Evolutionary conservation across 1,140 invertebrate species (phyloP), one percentile per base, ranked within the genome.

Genomic region (Planococcus citri): DNA sequence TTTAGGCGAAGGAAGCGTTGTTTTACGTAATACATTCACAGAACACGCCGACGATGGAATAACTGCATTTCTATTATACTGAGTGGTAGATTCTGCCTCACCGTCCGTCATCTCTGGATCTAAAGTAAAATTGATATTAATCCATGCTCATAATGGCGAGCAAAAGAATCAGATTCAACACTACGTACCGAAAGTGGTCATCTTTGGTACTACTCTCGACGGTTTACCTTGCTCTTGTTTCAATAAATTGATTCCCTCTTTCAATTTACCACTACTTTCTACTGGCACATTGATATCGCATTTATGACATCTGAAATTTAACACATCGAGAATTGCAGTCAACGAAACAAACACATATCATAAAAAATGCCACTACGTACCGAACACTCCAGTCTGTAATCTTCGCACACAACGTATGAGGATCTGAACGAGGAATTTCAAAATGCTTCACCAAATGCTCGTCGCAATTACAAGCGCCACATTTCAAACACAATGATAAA

Each of bases 201-300:
- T 22, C 9, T 25, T 25, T 22, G 21, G 60, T 4, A 6, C 4
- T 24, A 24, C 22, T 64, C 20, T 3, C 3, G 20, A 25, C 3
- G 20, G 8, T 64, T 25, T 64, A 4, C 3, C 9, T 14, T 64
- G 60, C 17, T 64, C 20, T 64, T 64, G 21, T 25, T 64, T 85
- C 85, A 22, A 86, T 77, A 73, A 82, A 83, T 72, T 87, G 27
- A 87, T 82, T 72, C 82, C 83, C 73, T 86, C 84, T 22, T 82
- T 78, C 9, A 89, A 77, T 76, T 86, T 87, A 75, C 85, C 87
- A 33, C 82, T 82, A 51, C 78, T 71, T 29, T 69, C 37, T 9
- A 51, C 64, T 6, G 68, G 68, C 25, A 75, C 51, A 60, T 74
- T 70, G 33, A 61, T 60, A 51, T 73, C 69, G 68, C 75, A 75